Percentiles rank a stretch among this genome's conserved stretches.
Conservation (phyloP, 2,797 vertebrate species). For the Acrocephalus scirpaceus region DNA sequence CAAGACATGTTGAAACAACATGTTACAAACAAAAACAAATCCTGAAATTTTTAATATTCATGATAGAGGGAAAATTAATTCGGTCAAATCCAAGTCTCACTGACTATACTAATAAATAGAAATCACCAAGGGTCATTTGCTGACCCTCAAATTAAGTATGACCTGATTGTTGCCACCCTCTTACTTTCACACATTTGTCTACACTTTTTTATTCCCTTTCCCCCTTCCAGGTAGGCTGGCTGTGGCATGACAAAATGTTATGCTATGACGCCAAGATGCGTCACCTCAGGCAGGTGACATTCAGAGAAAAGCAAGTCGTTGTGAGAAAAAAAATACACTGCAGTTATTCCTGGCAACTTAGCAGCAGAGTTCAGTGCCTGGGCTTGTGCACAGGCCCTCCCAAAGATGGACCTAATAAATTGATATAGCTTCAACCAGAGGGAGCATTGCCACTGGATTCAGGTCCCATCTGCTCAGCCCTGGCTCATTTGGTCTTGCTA, state of each 20-base stretch:
- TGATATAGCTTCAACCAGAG: neutral
- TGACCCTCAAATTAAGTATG: neutral
- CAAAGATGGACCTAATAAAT: neutral
- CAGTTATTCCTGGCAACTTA: neutral
- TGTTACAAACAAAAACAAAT: neutral
- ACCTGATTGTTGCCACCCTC: neutral
- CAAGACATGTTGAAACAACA: neutral
- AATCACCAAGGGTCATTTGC: neutral
- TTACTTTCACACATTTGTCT: accelerated
- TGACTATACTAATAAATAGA: neutral
- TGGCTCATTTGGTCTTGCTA: neutral
- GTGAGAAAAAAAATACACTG: neutral
- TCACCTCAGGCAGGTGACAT: neutral
- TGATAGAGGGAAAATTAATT: neutral
- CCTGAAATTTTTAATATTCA: neutral
- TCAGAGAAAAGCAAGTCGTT: neutral
- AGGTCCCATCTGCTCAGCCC: neutral
- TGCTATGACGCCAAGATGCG: neutral
- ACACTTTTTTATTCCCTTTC: neutral
- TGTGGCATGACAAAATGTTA: neutral
- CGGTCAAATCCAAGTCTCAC: neutral
- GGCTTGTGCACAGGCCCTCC: neutral
- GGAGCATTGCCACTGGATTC: neutral
- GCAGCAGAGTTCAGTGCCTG: neutral
- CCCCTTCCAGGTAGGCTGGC: neutral